Percentiles rank a stretch among this genome's conserved stretches.
Evolutionary conservation across 2,797 vertebrate species (phyloP).

Genomic region (Fistularia tabacaria): DNA sequence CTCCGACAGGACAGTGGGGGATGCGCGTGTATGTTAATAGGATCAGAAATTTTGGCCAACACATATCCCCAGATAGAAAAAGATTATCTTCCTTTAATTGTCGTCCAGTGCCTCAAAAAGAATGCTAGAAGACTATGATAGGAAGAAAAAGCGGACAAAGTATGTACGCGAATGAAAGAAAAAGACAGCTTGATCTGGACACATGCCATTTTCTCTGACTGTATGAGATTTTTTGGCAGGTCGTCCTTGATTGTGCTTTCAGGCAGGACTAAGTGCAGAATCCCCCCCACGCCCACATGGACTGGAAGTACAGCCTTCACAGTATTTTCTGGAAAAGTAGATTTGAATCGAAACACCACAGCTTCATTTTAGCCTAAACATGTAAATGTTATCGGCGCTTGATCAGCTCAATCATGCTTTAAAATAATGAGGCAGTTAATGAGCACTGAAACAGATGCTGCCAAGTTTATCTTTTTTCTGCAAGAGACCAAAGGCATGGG

Average conservation of each 20-base stretch:
- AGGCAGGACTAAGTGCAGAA: slow-evolving; percentile 50
- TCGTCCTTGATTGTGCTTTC: slow-evolving; percentile 60
- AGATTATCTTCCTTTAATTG: no score
- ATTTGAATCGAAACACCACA: slow-evolving; percentile 5
- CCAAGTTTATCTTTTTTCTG: slow-evolving; percentile 21
- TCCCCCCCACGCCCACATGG: slow-evolving; percentile 55
- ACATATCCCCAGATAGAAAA: no score
- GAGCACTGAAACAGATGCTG: slow-evolving; percentile 22
- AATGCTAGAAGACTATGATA: no score
- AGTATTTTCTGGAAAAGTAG: slow-evolving; percentile 4
- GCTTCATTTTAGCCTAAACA: slow-evolving; percentile 27
- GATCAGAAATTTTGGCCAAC: no score
- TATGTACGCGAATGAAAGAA: neutral
- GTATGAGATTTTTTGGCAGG: slow-evolving; percentile 49
- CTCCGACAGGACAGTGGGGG: slow-evolving; percentile 6
- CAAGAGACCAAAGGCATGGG: slow-evolving; percentile 35
- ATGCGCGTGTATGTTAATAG: neutral
- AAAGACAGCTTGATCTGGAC: neutral
- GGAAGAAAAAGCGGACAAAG: no score
- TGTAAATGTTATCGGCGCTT: neutral
- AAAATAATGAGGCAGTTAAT: slow-evolving; percentile 19
- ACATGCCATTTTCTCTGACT: slow-evolving; percentile 27
- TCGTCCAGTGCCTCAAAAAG: no score
- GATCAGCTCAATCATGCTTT: slow-evolving; percentile 20
- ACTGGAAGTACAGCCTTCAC: slow-evolving; percentile 31